phyloP scores from a whole-genome alignment of 2,797 vertebrate genomes.

The Anisognathus igniventris region DNA sequence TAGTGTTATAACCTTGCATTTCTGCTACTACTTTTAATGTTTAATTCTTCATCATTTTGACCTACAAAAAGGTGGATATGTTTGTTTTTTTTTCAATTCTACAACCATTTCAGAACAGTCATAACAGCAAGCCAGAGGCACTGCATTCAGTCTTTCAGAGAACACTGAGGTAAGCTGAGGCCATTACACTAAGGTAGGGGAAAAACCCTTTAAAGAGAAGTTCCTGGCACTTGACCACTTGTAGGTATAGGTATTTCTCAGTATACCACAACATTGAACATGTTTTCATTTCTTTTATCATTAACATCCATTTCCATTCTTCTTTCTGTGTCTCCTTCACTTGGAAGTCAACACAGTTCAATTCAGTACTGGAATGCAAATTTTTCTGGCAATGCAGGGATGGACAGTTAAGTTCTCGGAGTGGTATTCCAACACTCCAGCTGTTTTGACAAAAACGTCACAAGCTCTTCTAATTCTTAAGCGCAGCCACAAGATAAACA shows the following conservation, averaged over 20 bases:
- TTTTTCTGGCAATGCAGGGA: neutral
- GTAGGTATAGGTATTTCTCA: neutral
- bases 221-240: neutral
- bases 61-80: neutral
- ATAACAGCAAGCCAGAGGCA: neutral
- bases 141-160: neutral
- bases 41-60: neutral
- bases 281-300: neutral
- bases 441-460: neutral
- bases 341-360: neutral
- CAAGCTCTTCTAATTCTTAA: neutral
- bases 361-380: neutral
- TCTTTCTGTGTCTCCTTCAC: neutral
- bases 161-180: accelerated
- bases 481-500: neutral
- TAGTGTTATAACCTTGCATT: neutral
- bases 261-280: neutral
- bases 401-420: neutral
- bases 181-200: neutral
- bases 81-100: neutral
- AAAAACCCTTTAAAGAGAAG: neutral
- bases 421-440: neutral
- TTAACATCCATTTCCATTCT: neutral
- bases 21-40: neutral
- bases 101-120: neutral